Evolutionary conservation across 2,113 vertebrate genomes (phyloP), one percentile per base, ranked within the genome.

Genomic region (Spilogale gracilis): DNA sequence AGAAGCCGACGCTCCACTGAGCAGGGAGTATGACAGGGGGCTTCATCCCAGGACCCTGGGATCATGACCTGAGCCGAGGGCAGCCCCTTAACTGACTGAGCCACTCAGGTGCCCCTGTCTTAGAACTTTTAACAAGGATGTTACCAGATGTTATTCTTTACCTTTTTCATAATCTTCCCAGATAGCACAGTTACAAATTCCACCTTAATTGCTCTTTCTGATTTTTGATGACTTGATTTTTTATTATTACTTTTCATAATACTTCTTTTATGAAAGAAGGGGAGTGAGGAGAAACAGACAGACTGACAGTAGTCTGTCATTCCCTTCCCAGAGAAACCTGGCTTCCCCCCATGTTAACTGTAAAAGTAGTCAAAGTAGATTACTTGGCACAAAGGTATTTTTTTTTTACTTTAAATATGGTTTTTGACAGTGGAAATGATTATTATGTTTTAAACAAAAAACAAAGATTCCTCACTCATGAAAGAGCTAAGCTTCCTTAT

Each of bases 111-210:
- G 63, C 63, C 63, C 63, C 27, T 76, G 30, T 79, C 54, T 94
- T 61, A 76, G 61, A 85, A 52, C 11, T 76, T 32, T 76, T 90
- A 86, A 73, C 12, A 71, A 78, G 54, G 21, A 13, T 85, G 2
- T 83, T 65, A 71, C 61, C 38, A 76, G 13, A 92, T 93, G 17
- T 81, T 95, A 76, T 61, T 76, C 25, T 82, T 91, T 82, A 69
- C 11, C 30, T 78, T 94, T 48, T 12, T 95, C 73, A 54, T 71
- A 58, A 71, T 73, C 32, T 86, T 4, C 43, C 65, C 32, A 30
- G 25, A 60, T 60, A 88, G 21, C 4, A 54, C 12, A 69, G 27
- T 91, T 81, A 60, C 21, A 80, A 76, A 74, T 89, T n/a, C 74
- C 10, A 27, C 32, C 18, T 61, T 18, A 76, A 69, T 83, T 83